These are phyloP conservation scores for Silvanus unidentatus DNA, from an alignment of 2,888 invertebrate genomes.

Conservation along the genomic window DNA sequence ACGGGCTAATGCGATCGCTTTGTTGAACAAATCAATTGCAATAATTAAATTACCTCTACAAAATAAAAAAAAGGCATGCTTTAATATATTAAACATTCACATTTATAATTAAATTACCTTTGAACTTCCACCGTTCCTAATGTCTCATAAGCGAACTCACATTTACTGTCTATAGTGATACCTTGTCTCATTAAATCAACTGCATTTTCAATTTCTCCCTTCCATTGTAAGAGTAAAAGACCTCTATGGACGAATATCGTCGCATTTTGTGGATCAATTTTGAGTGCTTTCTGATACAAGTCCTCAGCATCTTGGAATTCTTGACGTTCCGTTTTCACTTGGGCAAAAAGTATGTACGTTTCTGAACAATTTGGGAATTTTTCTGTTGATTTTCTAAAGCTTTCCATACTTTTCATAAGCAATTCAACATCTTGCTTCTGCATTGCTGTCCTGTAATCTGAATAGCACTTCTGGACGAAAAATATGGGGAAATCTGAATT, in stretches of 20 bases:
- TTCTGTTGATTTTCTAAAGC: conserved; percentile 70
- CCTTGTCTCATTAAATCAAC: conserved; percentile 73
- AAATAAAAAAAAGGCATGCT: conserved; percentile 29
- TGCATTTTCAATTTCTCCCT: conserved; percentile 74
- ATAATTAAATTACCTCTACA: conserved; percentile 74
- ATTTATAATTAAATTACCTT: conserved; percentile 52
- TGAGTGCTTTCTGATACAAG: conserved; percentile 73
- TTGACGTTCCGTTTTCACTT: conserved; percentile 76
- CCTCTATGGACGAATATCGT: conserved; percentile 84
- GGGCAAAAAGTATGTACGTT: conserved; percentile 78
- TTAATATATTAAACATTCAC: conserved; percentile 4
- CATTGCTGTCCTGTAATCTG: conserved; percentile 60
- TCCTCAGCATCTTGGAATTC: conserved; percentile 78
- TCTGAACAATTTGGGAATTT: conserved; percentile 82
- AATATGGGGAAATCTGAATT: conserved; percentile 82
- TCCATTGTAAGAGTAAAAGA: conserved; percentile 76
- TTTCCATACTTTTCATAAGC: conserved; percentile 59
- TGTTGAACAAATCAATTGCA: conserved; percentile 82
- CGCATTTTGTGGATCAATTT: conserved; percentile 79
- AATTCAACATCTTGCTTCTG: conserved; percentile 47
- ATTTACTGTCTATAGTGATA: conserved; percentile 82
- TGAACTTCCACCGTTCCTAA: conserved; percentile 93
- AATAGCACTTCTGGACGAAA: conserved; percentile 85
- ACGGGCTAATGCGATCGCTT: conserved; percentile 78
- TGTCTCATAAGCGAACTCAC: conserved; percentile 93